Conservation (phyloP, 2,888 invertebrate genomes). For the Leptinotarsa haldemani region DNA sequence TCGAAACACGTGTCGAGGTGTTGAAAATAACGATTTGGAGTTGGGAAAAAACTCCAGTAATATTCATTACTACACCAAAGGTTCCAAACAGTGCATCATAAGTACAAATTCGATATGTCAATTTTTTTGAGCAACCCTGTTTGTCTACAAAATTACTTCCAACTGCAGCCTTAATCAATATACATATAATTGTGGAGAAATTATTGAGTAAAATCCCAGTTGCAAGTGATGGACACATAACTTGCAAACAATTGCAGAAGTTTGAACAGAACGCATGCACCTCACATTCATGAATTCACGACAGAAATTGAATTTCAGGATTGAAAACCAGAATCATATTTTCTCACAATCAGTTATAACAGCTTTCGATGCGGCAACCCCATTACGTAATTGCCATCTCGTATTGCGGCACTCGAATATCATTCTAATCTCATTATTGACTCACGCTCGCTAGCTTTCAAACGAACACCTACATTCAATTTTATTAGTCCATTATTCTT, state of each 20-base stretch:
- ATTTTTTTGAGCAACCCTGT: too few relatives aligned
- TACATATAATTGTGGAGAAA: too few relatives aligned
- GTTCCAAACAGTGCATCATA: too few relatives aligned
- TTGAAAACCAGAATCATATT: not conserved
- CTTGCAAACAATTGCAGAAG: not conserved
- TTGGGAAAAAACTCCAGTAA: too few relatives aligned
- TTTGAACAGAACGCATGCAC: not conserved
- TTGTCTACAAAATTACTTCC: too few relatives aligned
- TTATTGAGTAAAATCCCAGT: too few relatives aligned
- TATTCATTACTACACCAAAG: too few relatives aligned
- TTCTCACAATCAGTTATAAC: constrained; percentile 4
- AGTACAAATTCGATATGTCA: too few relatives aligned
- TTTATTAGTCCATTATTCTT: not conserved
- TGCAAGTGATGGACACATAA: not conserved
- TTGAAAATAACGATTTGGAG: too few relatives aligned
- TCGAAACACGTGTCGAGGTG: too few relatives aligned
- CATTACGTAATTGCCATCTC: constrained; percentile 15
- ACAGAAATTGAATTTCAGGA: not conserved
- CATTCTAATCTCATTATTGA: constrained; percentile 6
- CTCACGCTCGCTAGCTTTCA: not conserved
- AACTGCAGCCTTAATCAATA: too few relatives aligned
- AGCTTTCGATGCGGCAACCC: not conserved
- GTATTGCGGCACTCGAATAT: constrained; percentile 9
- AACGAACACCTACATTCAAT: constrained; percentile 8
- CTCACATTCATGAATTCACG: not conserved